Percentiles rank a stretch among this genome's conserved stretches.
phyloP scores from a whole-genome alignment of 2,888 invertebrate species.

The Chrysotoxum bicinctum region DNA sequence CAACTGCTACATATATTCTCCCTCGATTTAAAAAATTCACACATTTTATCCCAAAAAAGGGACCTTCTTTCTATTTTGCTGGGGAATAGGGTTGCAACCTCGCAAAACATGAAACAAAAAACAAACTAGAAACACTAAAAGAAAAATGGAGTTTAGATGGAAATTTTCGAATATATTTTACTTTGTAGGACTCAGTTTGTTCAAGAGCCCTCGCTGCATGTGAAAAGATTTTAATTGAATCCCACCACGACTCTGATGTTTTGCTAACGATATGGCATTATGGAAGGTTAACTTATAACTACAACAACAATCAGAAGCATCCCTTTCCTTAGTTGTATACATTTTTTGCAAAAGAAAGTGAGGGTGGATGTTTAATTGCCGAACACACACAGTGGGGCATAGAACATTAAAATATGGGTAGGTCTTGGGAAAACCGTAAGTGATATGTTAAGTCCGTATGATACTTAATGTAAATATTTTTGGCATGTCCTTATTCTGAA shows the following conservation, averaged over 20 bases:
- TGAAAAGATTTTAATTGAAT: constrained; percentile 69
- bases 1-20: constrained; percentile 63
- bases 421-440: too few relatives aligned
- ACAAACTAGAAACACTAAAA: constrained; percentile 19
- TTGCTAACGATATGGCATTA: constrained; percentile 51
- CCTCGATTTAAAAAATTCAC: constrained; percentile 42
- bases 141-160: constrained; percentile 50
- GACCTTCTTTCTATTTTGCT: constrained; percentile 31
- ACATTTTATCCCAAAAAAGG: constrained; percentile 47
- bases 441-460: too few relatives aligned
- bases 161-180: constrained; percentile 17
- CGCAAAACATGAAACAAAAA: constrained; percentile 34
- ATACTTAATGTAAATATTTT: too few relatives aligned
- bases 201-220: constrained; percentile 41
- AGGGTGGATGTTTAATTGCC: constrained; percentile 16
- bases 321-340: constrained; percentile 48
- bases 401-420: not conserved
- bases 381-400: not conserved
- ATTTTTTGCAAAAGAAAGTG: constrained; percentile 7
- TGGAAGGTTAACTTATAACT: constrained; percentile 39
- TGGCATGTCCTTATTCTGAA: too few relatives aligned
- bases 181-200: not conserved
- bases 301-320: constrained; percentile 30
- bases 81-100: constrained; percentile 37
- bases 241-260: constrained; percentile 67